A percentile compares a stretch with the other conserved stretches of the same genome.
phyloP scores from a whole-genome alignment of 2,888 invertebrate genomes.

The Eupithecia insigniata region DNA sequence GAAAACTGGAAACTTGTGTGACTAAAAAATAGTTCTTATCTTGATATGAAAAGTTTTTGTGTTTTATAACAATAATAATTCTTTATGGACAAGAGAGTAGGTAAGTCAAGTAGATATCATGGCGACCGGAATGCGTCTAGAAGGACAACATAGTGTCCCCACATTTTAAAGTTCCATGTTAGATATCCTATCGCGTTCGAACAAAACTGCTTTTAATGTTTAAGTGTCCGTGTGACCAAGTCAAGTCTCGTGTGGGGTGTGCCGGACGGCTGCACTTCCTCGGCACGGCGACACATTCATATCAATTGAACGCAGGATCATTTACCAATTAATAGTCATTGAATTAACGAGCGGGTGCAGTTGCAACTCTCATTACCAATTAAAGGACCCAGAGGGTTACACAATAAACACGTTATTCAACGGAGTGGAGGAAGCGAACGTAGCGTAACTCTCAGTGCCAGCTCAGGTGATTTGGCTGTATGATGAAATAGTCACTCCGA shows the following conservation, averaged over 20 bases:
- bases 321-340: slow-evolving; percentile 49
- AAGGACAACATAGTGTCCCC: background rate
- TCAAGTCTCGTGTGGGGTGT: background rate
- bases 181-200: background rate
- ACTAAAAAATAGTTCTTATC: background rate
- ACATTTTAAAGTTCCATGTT: background rate
- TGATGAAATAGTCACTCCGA: too few species aligned
- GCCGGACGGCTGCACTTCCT: background rate
- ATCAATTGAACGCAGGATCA: slow-evolving; percentile 51
- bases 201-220: background rate
- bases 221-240: background rate
- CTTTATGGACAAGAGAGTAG: background rate
- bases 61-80: too few species aligned
- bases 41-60: background rate
- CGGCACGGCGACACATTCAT: slow-evolving; percentile 41
- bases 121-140: background rate
- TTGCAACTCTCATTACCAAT: slow-evolving; percentile 41
- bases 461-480: too few species aligned
- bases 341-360: slow-evolving; percentile 29
- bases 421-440: too few species aligned
- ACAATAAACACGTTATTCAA: slow-evolving; percentile 2
- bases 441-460: too few species aligned
- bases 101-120: too few species aligned
- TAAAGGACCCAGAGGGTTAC: slow-evolving; percentile 24
- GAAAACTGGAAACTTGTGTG: too few species aligned